phyloP scores from a whole-genome alignment of 2,888 invertebrate species.

The Sialis fuliginosa region DNA sequence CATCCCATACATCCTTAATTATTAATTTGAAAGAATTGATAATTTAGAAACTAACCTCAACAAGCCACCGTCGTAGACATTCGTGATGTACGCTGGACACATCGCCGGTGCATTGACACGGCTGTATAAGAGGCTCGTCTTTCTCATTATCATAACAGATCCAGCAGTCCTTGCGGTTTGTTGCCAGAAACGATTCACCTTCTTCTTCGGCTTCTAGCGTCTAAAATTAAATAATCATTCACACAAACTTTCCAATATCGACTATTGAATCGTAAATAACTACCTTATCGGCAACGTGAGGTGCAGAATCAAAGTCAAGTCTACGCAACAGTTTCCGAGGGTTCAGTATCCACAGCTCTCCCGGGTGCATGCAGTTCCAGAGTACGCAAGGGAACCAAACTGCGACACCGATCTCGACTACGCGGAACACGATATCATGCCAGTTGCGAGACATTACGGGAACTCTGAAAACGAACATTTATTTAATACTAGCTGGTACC shows the following conservation, averaged over 20 bases:
- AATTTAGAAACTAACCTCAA: slow-evolving; percentile 41
- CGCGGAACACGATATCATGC: slow-evolving; percentile 80
- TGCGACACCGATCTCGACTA: slow-evolving; percentile 83
- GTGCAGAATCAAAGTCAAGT: slow-evolving; percentile 22
- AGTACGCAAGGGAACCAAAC: slow-evolving; percentile 91
- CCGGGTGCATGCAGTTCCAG: slow-evolving; percentile 92
- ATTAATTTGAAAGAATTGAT: too few relatives aligned
- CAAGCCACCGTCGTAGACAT: slow-evolving; percentile 75
- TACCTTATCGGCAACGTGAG: slow-evolving; percentile 4
- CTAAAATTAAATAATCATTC: not conserved
- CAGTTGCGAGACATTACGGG: slow-evolving; percentile 81
- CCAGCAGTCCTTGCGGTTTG: slow-evolving; percentile 61
- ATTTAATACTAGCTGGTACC: not conserved
- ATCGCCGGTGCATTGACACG: slow-evolving; percentile 81
- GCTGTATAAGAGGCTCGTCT: slow-evolving; percentile 68
- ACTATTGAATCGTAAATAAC: not conserved
- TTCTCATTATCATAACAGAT: slow-evolving; percentile 80
- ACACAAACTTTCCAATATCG: not conserved
- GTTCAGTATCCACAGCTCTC: slow-evolving; percentile 85
- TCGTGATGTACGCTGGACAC: slow-evolving; percentile 87
- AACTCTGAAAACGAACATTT: slow-evolving; percentile 34
- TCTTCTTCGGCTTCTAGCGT: slow-evolving; percentile 13
- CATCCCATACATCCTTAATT: too few relatives aligned
- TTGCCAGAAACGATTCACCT: slow-evolving; percentile 34
- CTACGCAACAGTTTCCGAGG: slow-evolving; percentile 67